Conservation (phyloP, 2,888 invertebrate genomes). For the Protodeltote pygarga region DNA sequence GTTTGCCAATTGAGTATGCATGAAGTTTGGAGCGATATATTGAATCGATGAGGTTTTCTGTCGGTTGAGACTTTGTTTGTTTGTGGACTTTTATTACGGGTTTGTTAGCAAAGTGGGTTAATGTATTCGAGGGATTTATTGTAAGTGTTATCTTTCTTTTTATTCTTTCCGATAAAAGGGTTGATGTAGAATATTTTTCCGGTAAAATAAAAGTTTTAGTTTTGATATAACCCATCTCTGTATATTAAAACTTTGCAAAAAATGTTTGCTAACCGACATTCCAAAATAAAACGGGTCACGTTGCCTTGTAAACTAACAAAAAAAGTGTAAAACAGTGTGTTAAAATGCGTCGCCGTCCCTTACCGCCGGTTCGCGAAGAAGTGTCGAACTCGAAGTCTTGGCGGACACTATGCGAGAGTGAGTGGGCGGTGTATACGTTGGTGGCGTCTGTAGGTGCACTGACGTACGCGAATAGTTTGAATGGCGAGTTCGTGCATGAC, state of each 20-base stretch:
- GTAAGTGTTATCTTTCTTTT: slow-evolving; percentile 15
- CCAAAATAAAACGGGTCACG: neutral
- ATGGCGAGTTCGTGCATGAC: slow-evolving; percentile 95
- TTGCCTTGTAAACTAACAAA: slow-evolving; percentile 11
- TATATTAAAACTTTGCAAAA: neutral
- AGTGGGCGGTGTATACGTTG: slow-evolving; percentile 88
- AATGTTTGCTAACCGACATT: slow-evolving; percentile 3
- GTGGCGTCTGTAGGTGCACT: slow-evolving; percentile 89
- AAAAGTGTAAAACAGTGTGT: slow-evolving; percentile 25
- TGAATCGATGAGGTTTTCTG: slow-evolving; percentile 58
- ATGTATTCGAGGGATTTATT: slow-evolving; percentile 32
- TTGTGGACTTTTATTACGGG: slow-evolving; percentile 42
- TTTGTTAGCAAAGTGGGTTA: slow-evolving; percentile 44
- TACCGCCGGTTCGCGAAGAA: slow-evolving; percentile 81
- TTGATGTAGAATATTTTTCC: neutral
- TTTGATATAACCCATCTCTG: neutral
- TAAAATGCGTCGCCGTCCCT: slow-evolving; percentile 81
- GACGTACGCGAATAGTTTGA: slow-evolving; percentile 91
- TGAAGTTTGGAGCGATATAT: slow-evolving; percentile 62
- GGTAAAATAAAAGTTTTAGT: slow-evolving; percentile 1
- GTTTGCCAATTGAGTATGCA: slow-evolving; percentile 70
- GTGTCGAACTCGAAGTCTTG: slow-evolving; percentile 65
- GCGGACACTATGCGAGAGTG: slow-evolving; percentile 73
- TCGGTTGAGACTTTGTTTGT: slow-evolving; percentile 50
- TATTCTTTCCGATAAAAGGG: slow-evolving; percentile 1